These are phyloP conservation scores for Peromyscus leucopus DNA, from an alignment of 2,113 vertebrate genomes.

Conservation along the genomic window DNA sequence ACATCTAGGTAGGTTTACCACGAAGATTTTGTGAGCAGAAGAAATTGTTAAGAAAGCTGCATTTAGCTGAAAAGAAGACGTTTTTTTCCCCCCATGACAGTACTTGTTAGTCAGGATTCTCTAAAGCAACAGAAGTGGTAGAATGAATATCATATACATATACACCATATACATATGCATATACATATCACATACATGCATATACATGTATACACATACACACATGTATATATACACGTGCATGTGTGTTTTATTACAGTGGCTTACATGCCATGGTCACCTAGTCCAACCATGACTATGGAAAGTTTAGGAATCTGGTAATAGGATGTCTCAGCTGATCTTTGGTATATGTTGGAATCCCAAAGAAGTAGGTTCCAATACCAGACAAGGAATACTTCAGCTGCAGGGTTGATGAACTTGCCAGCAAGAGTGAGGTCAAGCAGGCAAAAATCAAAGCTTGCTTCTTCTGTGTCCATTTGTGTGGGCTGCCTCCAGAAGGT, in stretches of 20 bases:
- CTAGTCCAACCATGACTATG: not conserved
- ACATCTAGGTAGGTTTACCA: not conserved
- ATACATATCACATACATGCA: not conserved
- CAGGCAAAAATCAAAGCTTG: not conserved
- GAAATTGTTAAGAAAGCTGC: conserved; percentile 17
- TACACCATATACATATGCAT: not conserved
- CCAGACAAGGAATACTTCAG: not conserved
- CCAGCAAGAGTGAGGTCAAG: not conserved
- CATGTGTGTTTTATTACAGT: not conserved
- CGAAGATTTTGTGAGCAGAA: not conserved
- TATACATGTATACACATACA: not conserved
- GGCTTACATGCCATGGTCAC: not conserved
- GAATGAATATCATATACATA: not conserved
- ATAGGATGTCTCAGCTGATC: not conserved
- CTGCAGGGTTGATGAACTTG: not conserved
- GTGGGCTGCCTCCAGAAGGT: not conserved
- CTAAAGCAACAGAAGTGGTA: not conserved
- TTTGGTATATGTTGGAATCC: not conserved
- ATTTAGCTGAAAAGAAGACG: not conserved
- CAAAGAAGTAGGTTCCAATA: not conserved
- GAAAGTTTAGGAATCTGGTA: not conserved
- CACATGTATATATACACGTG: not conserved
- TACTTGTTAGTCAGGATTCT: not conserved
- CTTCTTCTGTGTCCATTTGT: not conserved
- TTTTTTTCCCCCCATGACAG: not conserved